phyloP scores from a whole-genome alignment of 2,113 vertebrate genomes.

The Pelobates fuscus region DNA sequence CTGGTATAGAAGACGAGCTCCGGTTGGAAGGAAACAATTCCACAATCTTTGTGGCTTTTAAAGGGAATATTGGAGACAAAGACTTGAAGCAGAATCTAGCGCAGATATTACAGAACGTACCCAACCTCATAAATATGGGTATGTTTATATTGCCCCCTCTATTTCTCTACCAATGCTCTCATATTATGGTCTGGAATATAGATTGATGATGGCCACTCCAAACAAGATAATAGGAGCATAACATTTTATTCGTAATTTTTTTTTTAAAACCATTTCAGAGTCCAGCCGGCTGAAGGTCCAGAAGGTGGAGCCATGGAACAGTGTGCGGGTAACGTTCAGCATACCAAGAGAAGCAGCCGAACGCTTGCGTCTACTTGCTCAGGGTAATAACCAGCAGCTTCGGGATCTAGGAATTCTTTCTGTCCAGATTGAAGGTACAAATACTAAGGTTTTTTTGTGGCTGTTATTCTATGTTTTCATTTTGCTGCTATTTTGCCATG shows the following conservation, averaged over 20 bases:
- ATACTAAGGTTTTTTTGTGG: background rate
- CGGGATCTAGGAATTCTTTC: conserved; percentile 96
- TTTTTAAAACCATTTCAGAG: conserved; percentile 67
- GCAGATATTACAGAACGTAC: conserved; percentile 80
- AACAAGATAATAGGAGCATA: no score
- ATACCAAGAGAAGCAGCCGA: conserved; percentile 96
- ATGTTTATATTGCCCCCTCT: no score
- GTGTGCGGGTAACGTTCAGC: conserved; percentile 95
- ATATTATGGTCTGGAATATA: no score
- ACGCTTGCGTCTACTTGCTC: conserved; percentile 87
- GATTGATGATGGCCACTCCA: no score
- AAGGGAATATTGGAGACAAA: conserved; percentile 88
- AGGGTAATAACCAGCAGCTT: conserved; percentile 96
- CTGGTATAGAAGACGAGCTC: conserved; percentile 64
- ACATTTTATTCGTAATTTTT: background rate
- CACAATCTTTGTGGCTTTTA: conserved; percentile 89
- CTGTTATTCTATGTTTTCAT: conserved; percentile 12
- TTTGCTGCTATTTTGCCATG: background rate
- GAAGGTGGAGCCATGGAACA: conserved; percentile 96
- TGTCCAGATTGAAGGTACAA: conserved; percentile 93
- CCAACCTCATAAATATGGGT: conserved; percentile 88
- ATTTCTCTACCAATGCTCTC: conserved; percentile 49
- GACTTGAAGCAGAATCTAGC: conserved; percentile 89
- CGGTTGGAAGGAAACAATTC: conserved; percentile 65
- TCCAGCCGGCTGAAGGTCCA: conserved; percentile 78